Evolutionary conservation across 2,113 vertebrate genomes (phyloP).

Genomic region (Bos javanicus): DNA sequence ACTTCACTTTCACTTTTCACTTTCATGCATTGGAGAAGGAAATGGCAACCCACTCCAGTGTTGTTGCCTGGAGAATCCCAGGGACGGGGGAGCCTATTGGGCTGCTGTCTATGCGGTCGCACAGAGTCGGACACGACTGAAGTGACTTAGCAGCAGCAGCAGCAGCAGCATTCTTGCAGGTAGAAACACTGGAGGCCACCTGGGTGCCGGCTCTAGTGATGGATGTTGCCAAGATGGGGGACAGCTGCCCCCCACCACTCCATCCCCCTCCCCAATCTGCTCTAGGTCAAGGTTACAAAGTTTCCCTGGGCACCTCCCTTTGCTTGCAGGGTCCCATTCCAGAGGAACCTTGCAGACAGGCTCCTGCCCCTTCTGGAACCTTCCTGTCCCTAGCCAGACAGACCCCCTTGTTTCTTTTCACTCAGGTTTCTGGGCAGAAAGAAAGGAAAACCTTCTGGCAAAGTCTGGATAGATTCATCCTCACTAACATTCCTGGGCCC

Average conservation of each 20-base stretch:
- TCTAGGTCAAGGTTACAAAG: neutral
- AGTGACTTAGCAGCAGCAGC: too few species aligned
- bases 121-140: too few species aligned
- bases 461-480: neutral
- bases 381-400: neutral
- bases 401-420: neutral
- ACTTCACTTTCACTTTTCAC: too few species aligned
- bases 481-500: neutral
- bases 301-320: neutral
- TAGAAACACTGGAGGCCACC: neutral
- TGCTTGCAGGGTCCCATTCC: neutral
- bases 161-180: neutral
- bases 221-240: neutral
- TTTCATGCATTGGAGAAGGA: too few species aligned
- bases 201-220: neutral
- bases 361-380: neutral
- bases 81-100: too few species aligned
- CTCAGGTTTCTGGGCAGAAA: neutral
- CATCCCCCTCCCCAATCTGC: fast-evolving
- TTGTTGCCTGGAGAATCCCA: too few species aligned
- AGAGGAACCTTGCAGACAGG: neutral
- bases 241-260: fast-evolving
- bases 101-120: too few species aligned
- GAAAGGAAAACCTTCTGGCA: neutral
- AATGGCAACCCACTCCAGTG: too few species aligned